Evolutionary conservation across 2,113 vertebrate genomes (phyloP), one percentile per base, ranked within the genome.

Genomic region (Nipponia nippon): DNA sequence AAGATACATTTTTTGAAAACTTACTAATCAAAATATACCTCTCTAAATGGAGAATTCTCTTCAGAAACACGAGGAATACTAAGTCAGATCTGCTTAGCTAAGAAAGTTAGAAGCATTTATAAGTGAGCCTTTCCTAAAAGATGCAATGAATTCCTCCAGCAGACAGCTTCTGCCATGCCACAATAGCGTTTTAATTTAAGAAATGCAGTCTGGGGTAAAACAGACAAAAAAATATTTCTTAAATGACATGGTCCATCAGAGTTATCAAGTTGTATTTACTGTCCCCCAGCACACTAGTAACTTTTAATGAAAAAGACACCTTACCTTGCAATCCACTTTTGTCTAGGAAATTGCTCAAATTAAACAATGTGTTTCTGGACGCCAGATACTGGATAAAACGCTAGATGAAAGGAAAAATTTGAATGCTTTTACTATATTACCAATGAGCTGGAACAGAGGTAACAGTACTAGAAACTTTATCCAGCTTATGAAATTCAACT

Each of bases 321-420:
- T 97, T 98, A 99, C 99, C 99, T 97, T 99, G 99, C 61, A 99
- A 99, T 95, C 99, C 99, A 87, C 99, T 99, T 98, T 99, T 99
- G 98, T 99, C 99, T 98, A 99, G 98, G 98, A 99, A 99, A 98
- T 99, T 99, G 98, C 99, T 99, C 98, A 99, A 98, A 97, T 99
- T 99, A 98, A 99, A 99, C 97, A 99, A 98, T 2, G 99, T 99
- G 98, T 99, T 99, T 98, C 99, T 99, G 97, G 99, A 99, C 94
- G 99, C 99, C 96, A 99, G 98, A 98, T 99, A 99, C 98, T 99
- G 99, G 97, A 99, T 98, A 97, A 99, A 99, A 97, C 98, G 99
- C 99, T 99, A 92, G 13, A 98, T 61, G 44, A 94, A 93, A 97
- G 87, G 73, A 83, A 95, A 94, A 63, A 81, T 10, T 25, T 30